Conservation (phyloP, 2,888 invertebrate species). For the Invenusta paracnida region DNA sequence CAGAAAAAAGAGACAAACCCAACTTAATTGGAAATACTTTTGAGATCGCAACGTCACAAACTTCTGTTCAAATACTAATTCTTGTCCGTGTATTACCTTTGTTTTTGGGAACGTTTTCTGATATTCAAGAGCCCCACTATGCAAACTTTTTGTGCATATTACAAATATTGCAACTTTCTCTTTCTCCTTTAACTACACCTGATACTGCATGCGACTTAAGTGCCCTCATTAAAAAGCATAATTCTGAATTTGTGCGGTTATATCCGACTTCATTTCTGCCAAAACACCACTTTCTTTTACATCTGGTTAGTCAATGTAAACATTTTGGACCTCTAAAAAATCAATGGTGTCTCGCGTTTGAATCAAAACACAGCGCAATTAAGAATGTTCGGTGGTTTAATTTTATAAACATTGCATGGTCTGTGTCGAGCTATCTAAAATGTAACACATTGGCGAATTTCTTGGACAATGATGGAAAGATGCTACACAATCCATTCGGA, state of each 20-base stretch:
- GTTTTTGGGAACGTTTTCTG: neutral
- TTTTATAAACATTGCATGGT: conserved; percentile 12
- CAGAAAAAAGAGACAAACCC: neutral
- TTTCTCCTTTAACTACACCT: neutral
- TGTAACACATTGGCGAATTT: neutral
- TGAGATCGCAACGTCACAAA: neutral
- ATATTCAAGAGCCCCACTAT: neutral
- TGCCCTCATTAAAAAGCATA: neutral
- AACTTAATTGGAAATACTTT: neutral
- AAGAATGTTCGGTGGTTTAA: neutral
- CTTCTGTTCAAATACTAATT: neutral
- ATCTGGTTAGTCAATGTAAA: conserved; percentile 10
- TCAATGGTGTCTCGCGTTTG: conserved; percentile 33
- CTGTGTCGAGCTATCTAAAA: neutral
- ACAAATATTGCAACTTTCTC: neutral
- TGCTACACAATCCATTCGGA: neutral
- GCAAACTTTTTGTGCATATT: neutral
- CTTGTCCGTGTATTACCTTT: neutral
- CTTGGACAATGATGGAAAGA: neutral
- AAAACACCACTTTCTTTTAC: conserved; percentile 25
- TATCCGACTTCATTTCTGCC: neutral
- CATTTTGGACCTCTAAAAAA: conserved; percentile 34
- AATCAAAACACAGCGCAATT: conserved; percentile 27
- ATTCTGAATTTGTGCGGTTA: neutral
- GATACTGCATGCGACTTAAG: neutral